These are phyloP conservation scores for Monochamus alternatus DNA, from an alignment of 2,888 invertebrate species.

Conservation along the genomic window DNA sequence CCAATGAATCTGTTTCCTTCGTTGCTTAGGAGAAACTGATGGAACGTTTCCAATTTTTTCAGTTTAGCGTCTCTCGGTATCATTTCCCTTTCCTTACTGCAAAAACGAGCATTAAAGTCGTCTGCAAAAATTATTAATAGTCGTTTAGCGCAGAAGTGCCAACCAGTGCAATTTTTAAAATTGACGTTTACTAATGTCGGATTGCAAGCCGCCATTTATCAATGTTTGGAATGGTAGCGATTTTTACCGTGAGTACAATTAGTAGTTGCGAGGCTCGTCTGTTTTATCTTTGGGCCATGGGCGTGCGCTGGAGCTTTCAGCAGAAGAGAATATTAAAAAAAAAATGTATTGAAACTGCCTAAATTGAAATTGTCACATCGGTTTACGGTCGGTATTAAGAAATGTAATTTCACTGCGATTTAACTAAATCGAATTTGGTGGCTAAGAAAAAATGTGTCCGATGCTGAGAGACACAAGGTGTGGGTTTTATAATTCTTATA, in stretches of 20 bases:
- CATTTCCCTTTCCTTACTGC: slow-evolving; percentile 7
- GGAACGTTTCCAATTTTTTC: slow-evolving; percentile 3
- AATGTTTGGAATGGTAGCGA: slow-evolving; percentile 13
- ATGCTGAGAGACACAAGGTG: too few species aligned
- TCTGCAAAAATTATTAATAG: slow-evolving; percentile 21
- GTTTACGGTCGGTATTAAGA: too few species aligned
- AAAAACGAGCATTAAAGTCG: neutral
- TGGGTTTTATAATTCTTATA: too few species aligned
- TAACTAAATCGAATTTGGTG: too few species aligned
- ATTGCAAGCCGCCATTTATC: slow-evolving; percentile 18
- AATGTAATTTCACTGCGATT: too few species aligned
- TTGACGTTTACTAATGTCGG: slow-evolving; percentile 29
- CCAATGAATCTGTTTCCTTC: neutral
- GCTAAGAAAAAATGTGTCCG: too few species aligned
- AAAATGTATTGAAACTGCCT: too few species aligned
- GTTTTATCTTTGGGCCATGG: too few species aligned
- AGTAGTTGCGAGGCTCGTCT: too few species aligned
- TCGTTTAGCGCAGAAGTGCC: slow-evolving; percentile 10
- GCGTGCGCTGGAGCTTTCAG: too few species aligned
- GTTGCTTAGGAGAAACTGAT: neutral
- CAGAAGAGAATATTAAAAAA: too few species aligned
- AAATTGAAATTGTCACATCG: too few species aligned
- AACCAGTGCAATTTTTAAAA: slow-evolving; percentile 17
- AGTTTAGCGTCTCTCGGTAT: neutral
- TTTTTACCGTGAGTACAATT: neutral